Evolutionary conservation across 2,113 vertebrate species (phyloP).

Genomic region (Halichoerus grypus): DNA sequence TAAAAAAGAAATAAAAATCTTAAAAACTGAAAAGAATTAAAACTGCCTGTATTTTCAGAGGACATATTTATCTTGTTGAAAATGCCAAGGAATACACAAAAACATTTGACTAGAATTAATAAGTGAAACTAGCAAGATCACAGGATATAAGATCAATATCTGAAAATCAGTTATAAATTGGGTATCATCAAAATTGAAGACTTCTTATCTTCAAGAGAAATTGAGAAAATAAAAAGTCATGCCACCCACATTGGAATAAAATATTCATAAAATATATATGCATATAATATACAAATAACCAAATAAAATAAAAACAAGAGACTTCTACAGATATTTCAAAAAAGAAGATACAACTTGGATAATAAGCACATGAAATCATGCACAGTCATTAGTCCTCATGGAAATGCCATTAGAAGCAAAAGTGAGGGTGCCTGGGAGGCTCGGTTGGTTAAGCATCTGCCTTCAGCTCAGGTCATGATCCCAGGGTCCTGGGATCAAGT

Average conservation of each 20-base stretch:
- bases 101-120: not conserved
- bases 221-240: not conserved
- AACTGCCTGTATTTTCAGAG: not conserved
- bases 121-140: not conserved
- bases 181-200: not conserved
- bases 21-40: not conserved
- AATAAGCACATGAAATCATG: not conserved
- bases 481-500: no score
- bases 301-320: not conserved
- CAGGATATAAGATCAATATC: not conserved
- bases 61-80: not conserved
- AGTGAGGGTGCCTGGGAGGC: not conserved
- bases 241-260: not conserved
- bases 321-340: not conserved
- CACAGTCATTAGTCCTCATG: not conserved
- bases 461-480: no score
- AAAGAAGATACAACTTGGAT: not conserved
- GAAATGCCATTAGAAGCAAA: not conserved
- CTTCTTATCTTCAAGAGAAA: not conserved
- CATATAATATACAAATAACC: not conserved
- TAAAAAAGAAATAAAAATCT: not conserved
- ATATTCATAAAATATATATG: not conserved
- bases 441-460: not conserved
- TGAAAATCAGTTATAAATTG: not conserved
- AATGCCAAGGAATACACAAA: not conserved